Conservation (phyloP, 2,113 vertebrate genomes). For the Otis tarda region DNA sequence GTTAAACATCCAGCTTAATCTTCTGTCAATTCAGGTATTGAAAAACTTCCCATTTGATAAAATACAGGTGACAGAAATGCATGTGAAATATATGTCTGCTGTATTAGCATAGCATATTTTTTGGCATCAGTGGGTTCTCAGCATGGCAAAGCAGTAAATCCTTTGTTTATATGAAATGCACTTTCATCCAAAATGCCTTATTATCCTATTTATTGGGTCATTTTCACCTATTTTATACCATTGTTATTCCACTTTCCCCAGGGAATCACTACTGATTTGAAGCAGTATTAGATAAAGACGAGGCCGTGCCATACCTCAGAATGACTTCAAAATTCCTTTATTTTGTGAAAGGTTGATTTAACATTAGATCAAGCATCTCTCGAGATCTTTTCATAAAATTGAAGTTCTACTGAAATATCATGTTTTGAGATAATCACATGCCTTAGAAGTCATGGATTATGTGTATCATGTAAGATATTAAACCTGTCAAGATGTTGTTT, state of each 20-base stretch:
- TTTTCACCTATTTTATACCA: not conserved
- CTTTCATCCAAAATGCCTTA: constrained; percentile 8
- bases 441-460: constrained; percentile 39
- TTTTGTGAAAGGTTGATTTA: constrained; percentile 48
- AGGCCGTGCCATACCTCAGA: not conserved
- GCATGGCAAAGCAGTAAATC: not conserved
- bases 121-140: not conserved
- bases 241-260: not conserved
- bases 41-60: not conserved
- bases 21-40: not conserved
- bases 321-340: not conserved
- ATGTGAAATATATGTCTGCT: not conserved
- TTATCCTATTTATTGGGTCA: not conserved
- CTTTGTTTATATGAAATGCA: not conserved
- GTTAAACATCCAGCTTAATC: not conserved
- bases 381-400: constrained; percentile 24
- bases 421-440: constrained; percentile 43
- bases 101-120: not conserved
- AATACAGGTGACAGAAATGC: not conserved
- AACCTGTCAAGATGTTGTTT: constrained; percentile 45
- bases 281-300: not conserved
- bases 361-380: constrained; percentile 28
- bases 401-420: constrained; percentile 28
- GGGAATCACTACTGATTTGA: not conserved
- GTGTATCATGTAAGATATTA: constrained; percentile 43